Percentiles rank a stretch among this genome's conserved stretches.
phyloP scores from a whole-genome alignment of 2,113 vertebrate genomes.

The Cochlearius cochlearius region DNA sequence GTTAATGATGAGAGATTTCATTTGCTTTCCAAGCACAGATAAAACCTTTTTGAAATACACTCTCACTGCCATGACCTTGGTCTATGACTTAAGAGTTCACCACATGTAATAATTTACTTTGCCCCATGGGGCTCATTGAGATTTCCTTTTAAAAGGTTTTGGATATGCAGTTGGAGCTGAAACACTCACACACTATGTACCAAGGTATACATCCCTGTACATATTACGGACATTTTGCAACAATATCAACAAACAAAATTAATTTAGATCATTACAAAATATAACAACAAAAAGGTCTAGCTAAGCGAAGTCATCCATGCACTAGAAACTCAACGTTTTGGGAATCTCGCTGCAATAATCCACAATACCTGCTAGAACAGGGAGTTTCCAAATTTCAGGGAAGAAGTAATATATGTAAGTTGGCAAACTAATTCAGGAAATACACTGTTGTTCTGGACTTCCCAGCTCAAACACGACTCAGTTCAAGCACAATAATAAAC shows the following conservation, averaged over 20 bases:
- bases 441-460: background rate
- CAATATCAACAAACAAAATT: background rate
- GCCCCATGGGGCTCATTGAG: constrained; percentile 61
- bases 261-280: background rate
- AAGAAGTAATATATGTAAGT: background rate
- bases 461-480: background rate
- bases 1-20: constrained; percentile 74
- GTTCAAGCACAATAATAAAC: background rate
- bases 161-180: constrained; percentile 22
- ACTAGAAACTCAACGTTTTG: background rate
- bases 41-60: constrained; percentile 73
- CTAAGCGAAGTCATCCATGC: background rate
- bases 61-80: constrained; percentile 70
- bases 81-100: constrained; percentile 74
- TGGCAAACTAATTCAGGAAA: background rate
- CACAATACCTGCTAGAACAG: background rate
- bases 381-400: background rate
- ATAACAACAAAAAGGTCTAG: background rate
- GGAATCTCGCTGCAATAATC: background rate
- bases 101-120: constrained; percentile 71
- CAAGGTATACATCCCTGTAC: background rate
- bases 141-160: constrained; percentile 68
- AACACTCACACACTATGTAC: background rate
- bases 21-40: constrained; percentile 77
- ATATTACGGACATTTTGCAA: background rate